Percentiles rank a stretch among this genome's conserved stretches.
Evolutionary conservation across 1,140 invertebrate genomes (phyloP).

Genomic region (Heliothis subflexa): DNA sequence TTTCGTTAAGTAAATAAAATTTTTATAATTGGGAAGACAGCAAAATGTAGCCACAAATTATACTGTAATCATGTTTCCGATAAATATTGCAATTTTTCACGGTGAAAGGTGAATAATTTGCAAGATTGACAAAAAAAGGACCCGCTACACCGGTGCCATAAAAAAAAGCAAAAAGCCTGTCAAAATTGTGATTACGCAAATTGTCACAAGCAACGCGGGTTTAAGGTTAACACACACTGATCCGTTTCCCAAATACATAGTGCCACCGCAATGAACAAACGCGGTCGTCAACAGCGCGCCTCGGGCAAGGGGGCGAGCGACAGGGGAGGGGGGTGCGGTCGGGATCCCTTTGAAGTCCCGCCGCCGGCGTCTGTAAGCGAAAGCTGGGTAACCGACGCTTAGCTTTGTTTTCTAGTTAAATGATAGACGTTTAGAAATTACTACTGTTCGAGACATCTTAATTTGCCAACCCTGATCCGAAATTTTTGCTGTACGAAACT

Average conservation of each 20-base stretch:
- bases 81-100: background rate
- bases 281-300: conserved; percentile 60
- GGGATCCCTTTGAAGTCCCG: conserved; percentile 74
- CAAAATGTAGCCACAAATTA: background rate
- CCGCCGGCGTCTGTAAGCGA: conserved; percentile 74
- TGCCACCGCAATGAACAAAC: conserved; percentile 67
- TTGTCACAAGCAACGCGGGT: conserved; percentile 54
- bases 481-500: conserved; percentile 23
- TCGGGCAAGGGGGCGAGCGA: conserved; percentile 51
- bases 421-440: conserved; percentile 74
- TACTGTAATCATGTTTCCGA: background rate
- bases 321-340: conserved; percentile 61
- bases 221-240: conserved; percentile 59
- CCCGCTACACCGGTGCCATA: background rate
- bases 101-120: background rate
- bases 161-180: conserved; percentile 35
- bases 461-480: conserved; percentile 45
- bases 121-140: background rate
- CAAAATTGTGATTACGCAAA: conserved; percentile 46
- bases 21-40: background rate
- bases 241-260: conserved; percentile 67
- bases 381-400: conserved; percentile 77
- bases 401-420: conserved; percentile 81
- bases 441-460: conserved; percentile 64
- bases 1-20: background rate